phyloP scores from a whole-genome alignment of 2,113 vertebrate genomes.

The Muntiacus muntjak region DNA sequence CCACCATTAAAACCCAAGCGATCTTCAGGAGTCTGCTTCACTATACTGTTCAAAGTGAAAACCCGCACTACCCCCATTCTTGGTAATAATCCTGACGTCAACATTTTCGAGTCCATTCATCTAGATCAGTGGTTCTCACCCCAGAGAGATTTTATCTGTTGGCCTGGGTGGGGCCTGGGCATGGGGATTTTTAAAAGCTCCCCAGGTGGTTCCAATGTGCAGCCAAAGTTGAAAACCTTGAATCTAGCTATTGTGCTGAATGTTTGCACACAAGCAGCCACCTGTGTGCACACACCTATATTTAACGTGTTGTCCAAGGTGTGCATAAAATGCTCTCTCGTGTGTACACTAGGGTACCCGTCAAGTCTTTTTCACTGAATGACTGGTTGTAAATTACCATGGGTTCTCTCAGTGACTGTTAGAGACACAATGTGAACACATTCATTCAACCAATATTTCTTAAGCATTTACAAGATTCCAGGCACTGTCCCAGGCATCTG shows the following conservation, averaged over 20 bases:
- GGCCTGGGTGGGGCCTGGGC: background rate
- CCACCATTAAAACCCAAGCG: background rate
- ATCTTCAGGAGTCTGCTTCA: background rate
- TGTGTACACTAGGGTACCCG: background rate
- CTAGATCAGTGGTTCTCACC: background rate
- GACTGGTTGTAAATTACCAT: background rate
- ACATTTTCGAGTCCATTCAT: background rate
- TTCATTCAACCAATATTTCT: background rate
- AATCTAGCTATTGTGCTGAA: background rate
- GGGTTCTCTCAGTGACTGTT: background rate
- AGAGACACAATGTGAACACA: background rate
- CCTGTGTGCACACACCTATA: background rate
- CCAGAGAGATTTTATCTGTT: background rate
- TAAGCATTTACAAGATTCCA: background rate
- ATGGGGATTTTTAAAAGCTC: background rate
- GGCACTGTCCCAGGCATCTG: background rate
- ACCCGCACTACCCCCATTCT: background rate
- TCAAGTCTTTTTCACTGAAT: background rate
- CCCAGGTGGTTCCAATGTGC: background rate
- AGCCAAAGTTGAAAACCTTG: background rate
- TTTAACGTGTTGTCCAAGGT: background rate
- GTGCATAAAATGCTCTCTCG: background rate
- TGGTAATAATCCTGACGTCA: background rate
- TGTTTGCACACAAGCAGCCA: background rate
- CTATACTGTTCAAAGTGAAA: background rate